Evolutionary conservation across 30 jellyfish, hydroid and myxozoan genomes (phyloP), one percentile per base, ranked within the genome.

Genomic region (Aurelia sp.): DNA sequence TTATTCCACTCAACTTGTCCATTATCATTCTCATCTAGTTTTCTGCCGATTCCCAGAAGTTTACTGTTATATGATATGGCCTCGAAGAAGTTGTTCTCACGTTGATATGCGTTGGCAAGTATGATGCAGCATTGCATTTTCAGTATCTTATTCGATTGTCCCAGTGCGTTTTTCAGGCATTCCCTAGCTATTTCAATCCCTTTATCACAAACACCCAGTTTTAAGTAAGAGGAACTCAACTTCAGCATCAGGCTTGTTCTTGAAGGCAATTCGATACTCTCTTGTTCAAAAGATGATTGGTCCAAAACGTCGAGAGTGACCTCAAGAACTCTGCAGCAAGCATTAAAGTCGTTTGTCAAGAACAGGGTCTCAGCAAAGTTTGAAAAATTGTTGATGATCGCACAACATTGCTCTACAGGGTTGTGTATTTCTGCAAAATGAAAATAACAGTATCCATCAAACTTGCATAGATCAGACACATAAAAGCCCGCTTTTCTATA

Each of bases 111-210:
- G 73, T 84, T 71, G 19, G 87, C 87, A 71, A 84, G 86, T 13
- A 84, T 69, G 20, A 58, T 80, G 76, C 55, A 80, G 81, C 90
- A 63, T 35, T 80, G 90, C 78, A 82, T 33, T 70, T 82, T 76
- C 22, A 82, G 84, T 15, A 82, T 15, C 61, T 70, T 82, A 58
- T 33, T 50, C 4, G 19, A 19, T 23, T 12, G 27, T 40, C 70
- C 79, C 13, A 66, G 41, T 15, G 73, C 85, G 5, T 15, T 63
- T 31, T 70, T 70, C 5, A 82, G 71, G 44, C 91, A 68, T 9
- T 21, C 77, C 76, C 13, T 37, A 13, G 91, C 91, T 37, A 64
- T 16, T 17, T 68, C 51, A 22, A 82, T 82, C 47, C 79, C 67
- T 6, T 57, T 77, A 27, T 82, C 66, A 22, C 58, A 68, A 3